Evolutionary conservation across 1,140 invertebrate genomes (phyloP), one percentile per base, ranked within the genome.

Genomic region (Chrysopa pallens): DNA sequence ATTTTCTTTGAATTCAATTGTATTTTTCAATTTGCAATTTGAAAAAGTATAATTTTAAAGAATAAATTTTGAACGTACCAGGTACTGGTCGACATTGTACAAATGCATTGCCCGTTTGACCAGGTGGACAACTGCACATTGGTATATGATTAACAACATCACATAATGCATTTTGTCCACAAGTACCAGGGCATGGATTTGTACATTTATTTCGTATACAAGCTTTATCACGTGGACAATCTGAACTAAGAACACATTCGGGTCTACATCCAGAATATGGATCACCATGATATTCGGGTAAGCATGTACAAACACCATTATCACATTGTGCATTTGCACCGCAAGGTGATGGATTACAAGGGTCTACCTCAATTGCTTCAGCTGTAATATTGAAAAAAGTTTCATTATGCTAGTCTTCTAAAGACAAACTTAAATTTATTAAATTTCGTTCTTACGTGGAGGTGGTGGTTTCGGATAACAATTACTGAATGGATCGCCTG

Each of bases 131-230:
- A 46, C 66, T 71, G 48, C 79, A 82, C 63, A 74, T 73, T 4
- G 78, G 74, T 29, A 73, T 62, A 49, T 81, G 74, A 54, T 77
- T 78, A 31, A 74, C 67, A 4, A 80, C 77, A 50, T 68, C 65
- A 54, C 80, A 84, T 40, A 68, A 52, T 9, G 79, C 78, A 52
- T 73, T 74, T 39, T 64, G 50, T 29, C 74, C 77, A 58, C 79
- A 83, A 38, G 73, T 74, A 37, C 70, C 72, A 41, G 66, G 60
- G 53, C 79, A 83, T 42, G 78, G 78, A 57, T 80, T 70, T 7
- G 62, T 50, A 53, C 80, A 84, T 60, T 78, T 80, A 47, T 77
- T 75, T 46, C 63, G 64, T 6, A 69, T 59, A 54, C 80, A 84
- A 7, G 78, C 75, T 53, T 67, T 69, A 46, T 79, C 63, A 50